Evolutionary conservation across 2,888 invertebrate species (phyloP), one percentile per base, ranked within the genome.

Genomic region (Hyalella azteca): DNA sequence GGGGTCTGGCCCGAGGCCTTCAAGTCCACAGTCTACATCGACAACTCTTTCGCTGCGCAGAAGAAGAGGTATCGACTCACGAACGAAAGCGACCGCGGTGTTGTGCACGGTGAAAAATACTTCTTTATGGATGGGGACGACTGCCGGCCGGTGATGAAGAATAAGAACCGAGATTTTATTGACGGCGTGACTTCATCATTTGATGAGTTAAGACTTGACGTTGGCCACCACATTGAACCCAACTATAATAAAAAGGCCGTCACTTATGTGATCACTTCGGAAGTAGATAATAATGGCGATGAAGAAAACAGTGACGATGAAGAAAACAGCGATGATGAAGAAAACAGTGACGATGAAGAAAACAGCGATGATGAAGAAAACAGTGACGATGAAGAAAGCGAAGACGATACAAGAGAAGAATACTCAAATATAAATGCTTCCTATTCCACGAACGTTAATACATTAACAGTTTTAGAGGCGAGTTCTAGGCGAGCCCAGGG

Each of bases 1-100:
- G 88, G 88, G 26, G 80, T 86, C 79, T 88, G 88, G 88, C 88
- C 88, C 1, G 85, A 87, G 80, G 89, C 87, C 50, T 90, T 90
- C 29, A 66, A 13, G 7, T 32, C 32, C 3, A 66, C 32, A 15
- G 66, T 66, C 4, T 36, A 66, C 36, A 32, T 66, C 19, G 36
- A 66, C 36, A 66, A 66, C 66, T 36, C 36, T 29, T 66, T 36
- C 29, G 2, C 66, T 9, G 32, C 66, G 1, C 36, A 36, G 36
- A 36, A 5, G 19, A 36, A 11, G 4, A n/a, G 36, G 13, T n/a
- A n/a, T n/a, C 32, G 36, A 19, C 15, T 36, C 19, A 36, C 66
- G 32, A 36, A 66, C n/a, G 29, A 36, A 2, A 66, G 66, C 36
- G 66, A 66, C 36, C 11, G 66, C 13, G 66, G 66, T 7, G 9